phyloP scores from a whole-genome alignment of 2,888 invertebrate species.

The Resseliella maxima region DNA sequence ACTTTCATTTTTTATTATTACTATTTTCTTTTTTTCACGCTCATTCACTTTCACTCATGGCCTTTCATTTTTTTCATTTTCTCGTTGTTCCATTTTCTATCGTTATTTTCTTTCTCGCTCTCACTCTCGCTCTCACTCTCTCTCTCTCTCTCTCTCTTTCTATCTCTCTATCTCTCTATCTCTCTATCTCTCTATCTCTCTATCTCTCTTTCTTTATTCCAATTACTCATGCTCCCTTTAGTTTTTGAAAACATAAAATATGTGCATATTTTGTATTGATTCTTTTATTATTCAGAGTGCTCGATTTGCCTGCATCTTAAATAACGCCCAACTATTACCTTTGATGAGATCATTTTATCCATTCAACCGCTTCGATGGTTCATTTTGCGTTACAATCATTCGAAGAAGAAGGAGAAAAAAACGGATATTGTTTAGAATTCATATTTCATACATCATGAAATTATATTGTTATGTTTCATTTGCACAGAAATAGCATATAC shows the following conservation, averaged over 20 bases:
- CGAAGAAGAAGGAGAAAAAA: background rate
- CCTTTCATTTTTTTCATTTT: no score
- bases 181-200: no score
- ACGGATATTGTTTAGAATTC: background rate
- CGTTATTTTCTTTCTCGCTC: no score
- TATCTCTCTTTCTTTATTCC: no score
- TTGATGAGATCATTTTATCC: background rate
- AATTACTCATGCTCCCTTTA: background rate
- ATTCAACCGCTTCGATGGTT: background rate
- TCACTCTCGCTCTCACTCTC: no score
- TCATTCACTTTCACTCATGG: no score
- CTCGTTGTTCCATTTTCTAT: no score
- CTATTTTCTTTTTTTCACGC: no score
- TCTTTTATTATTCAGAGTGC: background rate
- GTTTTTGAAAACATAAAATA: no score
- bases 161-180: no score
- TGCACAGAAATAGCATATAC: background rate
- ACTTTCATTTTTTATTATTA: no score
- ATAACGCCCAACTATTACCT: background rate
- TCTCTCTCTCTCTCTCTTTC: no score
- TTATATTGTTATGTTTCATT: conserved; percentile 15
- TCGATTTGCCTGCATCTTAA: background rate
- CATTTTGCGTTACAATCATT: background rate
- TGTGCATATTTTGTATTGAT: background rate
- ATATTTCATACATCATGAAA: conserved; percentile 34